Evolutionary conservation across 2,113 vertebrate species (phyloP).

Genomic region (Pteronura brasiliensis): DNA sequence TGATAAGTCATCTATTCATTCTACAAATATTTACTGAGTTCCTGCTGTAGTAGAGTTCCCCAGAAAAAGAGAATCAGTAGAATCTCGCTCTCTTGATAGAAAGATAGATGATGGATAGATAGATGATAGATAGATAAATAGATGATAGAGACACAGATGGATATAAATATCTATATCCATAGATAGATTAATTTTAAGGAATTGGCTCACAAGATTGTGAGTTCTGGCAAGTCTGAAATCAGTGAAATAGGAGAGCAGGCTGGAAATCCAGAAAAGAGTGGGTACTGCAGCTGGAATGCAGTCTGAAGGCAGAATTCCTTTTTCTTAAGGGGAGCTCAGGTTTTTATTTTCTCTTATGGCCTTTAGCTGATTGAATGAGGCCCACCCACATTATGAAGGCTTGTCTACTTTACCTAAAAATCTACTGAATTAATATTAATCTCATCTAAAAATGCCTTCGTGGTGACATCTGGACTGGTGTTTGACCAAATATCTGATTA

Average conservation of each 20-base stretch:
- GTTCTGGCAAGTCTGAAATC: neutral
- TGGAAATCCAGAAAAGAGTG: neutral
- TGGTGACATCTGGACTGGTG: neutral
- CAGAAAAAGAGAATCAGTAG: neutral
- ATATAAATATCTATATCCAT: neutral
- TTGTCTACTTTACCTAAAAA: neutral
- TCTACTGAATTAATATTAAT: neutral
- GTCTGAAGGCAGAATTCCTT: neutral
- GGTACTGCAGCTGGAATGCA: neutral
- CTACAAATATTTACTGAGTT: neutral
- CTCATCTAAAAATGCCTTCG: neutral
- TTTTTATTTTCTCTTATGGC: neutral
- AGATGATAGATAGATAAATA: neutral
- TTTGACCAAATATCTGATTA: neutral
- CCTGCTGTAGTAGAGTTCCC: neutral
- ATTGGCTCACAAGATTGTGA: neutral
- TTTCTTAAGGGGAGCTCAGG: neutral
- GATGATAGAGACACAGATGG: neutral
- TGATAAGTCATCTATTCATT: neutral
- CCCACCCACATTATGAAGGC: neutral
- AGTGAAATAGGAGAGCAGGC: neutral
- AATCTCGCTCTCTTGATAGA: neutral
- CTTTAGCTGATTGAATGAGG: neutral
- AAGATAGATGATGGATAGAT: neutral
- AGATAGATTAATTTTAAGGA: neutral